Percentiles rank a stretch among this genome's conserved stretches.
Evolutionary conservation across 2,888 invertebrate genomes (phyloP).

Genomic region (Beris chalybata): DNA sequence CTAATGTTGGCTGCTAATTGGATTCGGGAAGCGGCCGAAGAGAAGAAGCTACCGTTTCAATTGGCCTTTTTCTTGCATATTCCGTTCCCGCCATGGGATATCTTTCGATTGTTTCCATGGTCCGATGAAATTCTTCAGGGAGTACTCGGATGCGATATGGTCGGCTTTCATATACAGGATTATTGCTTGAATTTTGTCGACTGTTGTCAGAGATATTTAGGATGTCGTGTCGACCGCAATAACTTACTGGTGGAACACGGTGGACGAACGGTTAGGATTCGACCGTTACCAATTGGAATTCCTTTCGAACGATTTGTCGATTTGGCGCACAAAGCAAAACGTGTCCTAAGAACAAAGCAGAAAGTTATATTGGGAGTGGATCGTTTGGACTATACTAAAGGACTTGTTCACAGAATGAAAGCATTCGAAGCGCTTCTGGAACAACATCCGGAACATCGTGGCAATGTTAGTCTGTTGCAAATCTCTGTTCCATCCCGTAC

Average conservation of each 20-base stretch:
- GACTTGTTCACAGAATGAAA: slow-evolving; percentile 78
- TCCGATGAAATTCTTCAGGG: slow-evolving; percentile 93
- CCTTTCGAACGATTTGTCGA: slow-evolving; percentile 85
- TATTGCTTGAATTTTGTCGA: slow-evolving; percentile 91
- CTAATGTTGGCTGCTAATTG: slow-evolving; percentile 90
- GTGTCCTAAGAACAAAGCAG: slow-evolving; percentile 71
- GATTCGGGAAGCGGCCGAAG: slow-evolving; percentile 83
- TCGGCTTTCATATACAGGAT: slow-evolving; percentile 89
- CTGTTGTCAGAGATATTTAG: slow-evolving; percentile 83
- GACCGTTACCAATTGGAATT: slow-evolving; percentile 86
- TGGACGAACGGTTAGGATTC: slow-evolving; percentile 79
- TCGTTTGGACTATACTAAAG: slow-evolving; percentile 88
- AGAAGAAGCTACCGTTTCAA: slow-evolving; percentile 74
- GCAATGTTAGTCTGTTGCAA: slow-evolving; percentile 78
- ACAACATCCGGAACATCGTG: slow-evolving; percentile 83
- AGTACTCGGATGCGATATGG: slow-evolving; percentile 89
- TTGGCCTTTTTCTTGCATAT: slow-evolving; percentile 93
- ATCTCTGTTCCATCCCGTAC: slow-evolving; percentile 87
- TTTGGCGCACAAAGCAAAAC: slow-evolving; percentile 71
- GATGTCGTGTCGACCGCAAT: slow-evolving; percentile 86
- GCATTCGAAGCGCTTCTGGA: slow-evolving; percentile 81
- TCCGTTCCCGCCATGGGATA: slow-evolving; percentile 94
- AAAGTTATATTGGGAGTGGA: slow-evolving; percentile 87
- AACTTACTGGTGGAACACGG: slow-evolving; percentile 85
- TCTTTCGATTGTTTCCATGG: slow-evolving; percentile 87